phyloP scores from a whole-genome alignment of 2,113 vertebrate species.

The Camarhynchus parvulus region DNA sequence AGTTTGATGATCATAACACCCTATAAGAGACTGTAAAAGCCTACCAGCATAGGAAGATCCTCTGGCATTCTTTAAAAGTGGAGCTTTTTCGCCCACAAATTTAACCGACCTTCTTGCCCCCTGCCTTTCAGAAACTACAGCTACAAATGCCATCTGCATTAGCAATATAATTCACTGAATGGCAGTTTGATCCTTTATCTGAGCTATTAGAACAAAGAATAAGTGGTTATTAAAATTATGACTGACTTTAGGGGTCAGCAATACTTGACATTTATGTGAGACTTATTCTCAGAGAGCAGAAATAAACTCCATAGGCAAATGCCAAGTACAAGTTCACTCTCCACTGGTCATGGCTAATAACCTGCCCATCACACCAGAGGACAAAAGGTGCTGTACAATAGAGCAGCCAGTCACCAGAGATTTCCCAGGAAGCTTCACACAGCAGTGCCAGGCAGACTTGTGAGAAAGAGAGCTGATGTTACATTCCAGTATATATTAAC shows the following conservation, averaged over 20 bases:
- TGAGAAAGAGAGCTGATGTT: not conserved
- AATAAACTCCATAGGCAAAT: not conserved
- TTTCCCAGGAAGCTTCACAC: constrained; percentile 8
- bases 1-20: not conserved
- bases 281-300: not conserved
- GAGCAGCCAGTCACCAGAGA: not conserved
- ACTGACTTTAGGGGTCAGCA: not conserved
- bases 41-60: not conserved
- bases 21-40: not conserved
- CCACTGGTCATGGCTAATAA: not conserved
- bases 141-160: not conserved
- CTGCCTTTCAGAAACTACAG: not conserved
- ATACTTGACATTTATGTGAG: not conserved
- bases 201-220: not conserved
- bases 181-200: not conserved
- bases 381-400: constrained; percentile 25
- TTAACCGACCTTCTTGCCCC: not conserved
- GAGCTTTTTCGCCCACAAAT: not conserved
- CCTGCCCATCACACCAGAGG: not conserved
- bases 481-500: not conserved
- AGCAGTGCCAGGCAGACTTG: not conserved
- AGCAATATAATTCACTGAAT: not conserved
- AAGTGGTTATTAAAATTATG: not conserved
- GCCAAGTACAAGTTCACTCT: not conserved
- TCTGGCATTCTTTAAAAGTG: not conserved